A percentile compares a stretch with the other conserved stretches of the same genome.
Conservation (phyloP, 2,888 invertebrate genomes). For the Flexamia atlantica region DNA sequence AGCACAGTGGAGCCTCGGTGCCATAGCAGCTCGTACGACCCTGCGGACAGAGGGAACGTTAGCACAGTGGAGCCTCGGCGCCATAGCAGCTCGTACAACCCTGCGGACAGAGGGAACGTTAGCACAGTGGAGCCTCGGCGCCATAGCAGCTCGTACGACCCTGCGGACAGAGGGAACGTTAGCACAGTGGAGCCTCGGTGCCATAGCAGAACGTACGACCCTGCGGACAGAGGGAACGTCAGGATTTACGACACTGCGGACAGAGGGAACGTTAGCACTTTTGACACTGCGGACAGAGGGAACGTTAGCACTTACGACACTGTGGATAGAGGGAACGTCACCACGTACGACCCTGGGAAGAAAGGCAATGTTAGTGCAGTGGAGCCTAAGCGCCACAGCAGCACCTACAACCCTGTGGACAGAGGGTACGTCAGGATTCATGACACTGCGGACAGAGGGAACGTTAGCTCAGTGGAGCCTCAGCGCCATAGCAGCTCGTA, state of each 20-base stretch:
- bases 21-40: conserved; percentile 60
- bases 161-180: conserved; percentile 46
- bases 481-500: conserved; percentile 60
- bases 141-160: conserved; percentile 48
- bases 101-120: neutral
- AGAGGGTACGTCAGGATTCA: conserved; percentile 52
- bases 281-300: no score
- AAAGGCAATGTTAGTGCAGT: neutral
- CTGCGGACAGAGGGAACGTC: conserved; percentile 1
- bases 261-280: neutral
- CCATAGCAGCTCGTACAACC: conserved; percentile 61
- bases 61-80: conserved; percentile 41
- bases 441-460: conserved; percentile 11
- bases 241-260: conserved; percentile 51
- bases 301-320: conserved; percentile 57
- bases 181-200: conserved; percentile 44
- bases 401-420: conserved; percentile 38
- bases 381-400: no score
- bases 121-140: no score
- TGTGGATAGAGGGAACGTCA: conserved; percentile 5
- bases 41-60: neutral
- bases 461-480: conserved; percentile 33
- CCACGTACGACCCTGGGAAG: conserved; percentile 51
- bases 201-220: conserved; percentile 60
- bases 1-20: conserved; percentile 44